phyloP scores from a whole-genome alignment of 1,140 invertebrate genomes.

The Ectropis grisescens region DNA sequence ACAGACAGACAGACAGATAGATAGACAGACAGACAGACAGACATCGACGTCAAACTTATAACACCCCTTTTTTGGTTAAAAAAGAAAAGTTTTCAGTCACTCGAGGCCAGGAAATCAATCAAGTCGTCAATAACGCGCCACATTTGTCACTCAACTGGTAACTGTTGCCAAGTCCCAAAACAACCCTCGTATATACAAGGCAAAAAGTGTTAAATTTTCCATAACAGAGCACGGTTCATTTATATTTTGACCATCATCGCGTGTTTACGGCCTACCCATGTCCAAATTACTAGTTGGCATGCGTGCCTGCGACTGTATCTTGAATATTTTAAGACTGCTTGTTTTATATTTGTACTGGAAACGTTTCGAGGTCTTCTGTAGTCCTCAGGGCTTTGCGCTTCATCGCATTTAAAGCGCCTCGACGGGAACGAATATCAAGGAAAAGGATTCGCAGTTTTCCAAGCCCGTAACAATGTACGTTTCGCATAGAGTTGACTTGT shows the following conservation, averaged over 20 bases:
- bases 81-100: too few relatives aligned
- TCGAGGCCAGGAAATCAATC: too few relatives aligned
- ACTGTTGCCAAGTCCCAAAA: too few relatives aligned
- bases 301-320: constrained; percentile 30
- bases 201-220: too few relatives aligned
- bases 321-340: constrained; percentile 50
- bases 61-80: too few relatives aligned
- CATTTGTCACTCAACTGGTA: too few relatives aligned
- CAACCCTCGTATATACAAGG: too few relatives aligned
- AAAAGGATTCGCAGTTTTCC: constrained; percentile 8
- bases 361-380: constrained; percentile 15
- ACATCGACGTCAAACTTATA: too few relatives aligned
- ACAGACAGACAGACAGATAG: too few relatives aligned
- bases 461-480: background rate
- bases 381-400: constrained; percentile 23
- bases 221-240: too few relatives aligned
- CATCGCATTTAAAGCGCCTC: constrained; percentile 21
- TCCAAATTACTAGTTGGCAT: constrained; percentile 29
- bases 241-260: constrained; percentile 21
- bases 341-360: constrained; percentile 21
- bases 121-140: too few relatives aligned
- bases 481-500: constrained; percentile 6
- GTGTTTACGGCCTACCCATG: constrained; percentile 20
- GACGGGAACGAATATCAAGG: constrained; percentile 18
- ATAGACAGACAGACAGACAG: too few relatives aligned